Evolutionary conservation across 1,140 invertebrate species (phyloP).

Genomic region (Physella acuta): DNA sequence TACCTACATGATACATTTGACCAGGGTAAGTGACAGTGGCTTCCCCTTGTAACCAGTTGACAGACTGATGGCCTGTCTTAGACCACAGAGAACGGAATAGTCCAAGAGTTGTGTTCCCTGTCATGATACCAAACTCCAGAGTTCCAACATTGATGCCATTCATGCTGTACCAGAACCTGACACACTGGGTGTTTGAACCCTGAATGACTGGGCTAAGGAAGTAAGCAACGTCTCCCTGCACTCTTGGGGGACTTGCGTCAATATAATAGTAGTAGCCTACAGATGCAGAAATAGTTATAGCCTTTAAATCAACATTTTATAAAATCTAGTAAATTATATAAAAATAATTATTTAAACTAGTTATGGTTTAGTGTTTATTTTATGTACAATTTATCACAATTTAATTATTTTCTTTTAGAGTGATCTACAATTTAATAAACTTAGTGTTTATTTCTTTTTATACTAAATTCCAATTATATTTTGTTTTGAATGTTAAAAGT

Average conservation of each 20-base stretch:
- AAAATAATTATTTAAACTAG: too few species aligned
- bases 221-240: conserved; percentile 45
- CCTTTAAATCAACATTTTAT: conserved; percentile 10
- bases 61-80: background rate
- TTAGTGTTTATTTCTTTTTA: too few species aligned
- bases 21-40: conserved; percentile 13
- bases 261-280: conserved; percentile 56
- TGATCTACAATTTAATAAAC: too few species aligned
- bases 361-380: too few species aligned
- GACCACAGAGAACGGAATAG: conserved; percentile 18
- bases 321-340: background rate
- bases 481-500: too few species aligned
- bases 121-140: conserved; percentile 8
- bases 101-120: background rate
- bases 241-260: conserved; percentile 48
- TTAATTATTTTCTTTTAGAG: too few species aligned
- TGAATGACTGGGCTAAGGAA: conserved; percentile 42
- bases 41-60: background rate
- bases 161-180: conserved; percentile 74
- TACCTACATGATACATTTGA: conserved; percentile 11
- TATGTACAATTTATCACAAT: too few species aligned
- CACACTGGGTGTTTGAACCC: conserved; percentile 30
- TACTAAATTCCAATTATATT: too few species aligned
- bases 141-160: conserved; percentile 62
- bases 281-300: conserved; percentile 1